Conservation (phyloP, 2,113 vertebrate species). For the Turnix velox region DNA sequence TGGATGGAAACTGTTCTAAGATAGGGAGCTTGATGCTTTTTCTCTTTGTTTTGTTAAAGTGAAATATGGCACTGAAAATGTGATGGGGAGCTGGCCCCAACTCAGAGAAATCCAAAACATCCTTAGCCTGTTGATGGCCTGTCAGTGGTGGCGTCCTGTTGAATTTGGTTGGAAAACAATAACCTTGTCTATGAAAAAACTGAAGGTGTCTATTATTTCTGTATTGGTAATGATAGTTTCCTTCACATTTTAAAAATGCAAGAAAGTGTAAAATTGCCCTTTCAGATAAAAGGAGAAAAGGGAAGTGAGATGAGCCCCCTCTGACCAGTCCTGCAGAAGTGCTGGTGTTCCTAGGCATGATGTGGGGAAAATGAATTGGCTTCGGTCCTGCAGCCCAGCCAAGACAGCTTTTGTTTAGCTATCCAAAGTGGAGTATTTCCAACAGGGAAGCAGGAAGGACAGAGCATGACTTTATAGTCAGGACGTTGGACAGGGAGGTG, state of each 20-base stretch:
- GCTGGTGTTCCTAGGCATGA: accelerated
- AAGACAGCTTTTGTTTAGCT: background rate
- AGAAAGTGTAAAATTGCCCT: background rate
- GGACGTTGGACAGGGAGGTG: accelerated
- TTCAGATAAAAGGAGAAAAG: background rate
- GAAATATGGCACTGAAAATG: background rate
- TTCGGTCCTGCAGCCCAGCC: accelerated
- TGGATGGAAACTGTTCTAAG: background rate
- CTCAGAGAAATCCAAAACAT: background rate
- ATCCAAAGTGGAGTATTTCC: background rate
- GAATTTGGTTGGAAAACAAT: background rate
- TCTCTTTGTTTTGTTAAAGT: background rate
- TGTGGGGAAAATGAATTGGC: accelerated
- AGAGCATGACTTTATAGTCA: accelerated
- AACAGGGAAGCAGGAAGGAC: background rate
- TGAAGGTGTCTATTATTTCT: background rate
- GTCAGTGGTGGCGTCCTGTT: background rate
- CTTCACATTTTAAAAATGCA: background rate
- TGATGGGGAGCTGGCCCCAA: accelerated
- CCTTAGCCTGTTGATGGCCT: background rate
- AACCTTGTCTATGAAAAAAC: background rate
- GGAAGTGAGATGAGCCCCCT: accelerated
- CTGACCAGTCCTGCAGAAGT: background rate
- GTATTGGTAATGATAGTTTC: background rate
- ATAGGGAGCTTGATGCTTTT: background rate